Base-by-base conservation (phyloP, 2,888 invertebrate species). In the Alviniconcha strummeri region DNA sequence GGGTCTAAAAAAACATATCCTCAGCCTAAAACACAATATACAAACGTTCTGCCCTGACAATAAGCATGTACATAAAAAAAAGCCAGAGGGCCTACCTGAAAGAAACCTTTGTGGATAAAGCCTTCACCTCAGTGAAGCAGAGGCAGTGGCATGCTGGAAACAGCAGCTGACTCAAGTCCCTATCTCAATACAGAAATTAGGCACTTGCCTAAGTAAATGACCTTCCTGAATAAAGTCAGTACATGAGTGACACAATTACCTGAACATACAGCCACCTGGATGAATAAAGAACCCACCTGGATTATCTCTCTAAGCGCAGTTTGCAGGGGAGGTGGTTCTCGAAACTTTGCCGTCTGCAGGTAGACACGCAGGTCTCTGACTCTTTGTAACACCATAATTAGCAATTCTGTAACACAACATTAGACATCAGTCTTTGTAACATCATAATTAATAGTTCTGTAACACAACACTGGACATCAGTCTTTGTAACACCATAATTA, bases 371-470 rank as follows among this genome's bases (percentile, higher is more conserved):
- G 54, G 55, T 79, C 67, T 52, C 84, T 72, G 13, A 82, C 84
- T 71, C 72, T 81, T 36, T 77, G 69, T 64, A 86, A 81, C 13
- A 86, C 60, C 8, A 67, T 11, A 67, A 86, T 71, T 72, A 86
- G 74, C 36, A 82, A 9, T 11, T 82, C 84, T 84, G 79, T 11
- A 77, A 71, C 19, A 67, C 9, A 80, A 15, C 60, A 52, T 36
- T 56, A 36, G 36, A 36, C 36, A 52, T 19, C 17, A 13, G 15
- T 36, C 5, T 13, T 74, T 74, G 64, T 9, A 64, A 64, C 64
- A 64, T 4, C 11, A 11, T 17, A 11, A 64, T 64, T 17, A 64
- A 17, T 17, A 64, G 64, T 64, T 64, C 5, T 64, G 64, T 15
- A 64, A 17, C 8, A 64, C 15, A 64, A 15, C 64, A 64, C 60